A percentile compares a stretch with the other conserved stretches of the same genome.
phyloP scores from a whole-genome alignment of 2,888 invertebrate genomes.

The Diarsia brunnea region DNA sequence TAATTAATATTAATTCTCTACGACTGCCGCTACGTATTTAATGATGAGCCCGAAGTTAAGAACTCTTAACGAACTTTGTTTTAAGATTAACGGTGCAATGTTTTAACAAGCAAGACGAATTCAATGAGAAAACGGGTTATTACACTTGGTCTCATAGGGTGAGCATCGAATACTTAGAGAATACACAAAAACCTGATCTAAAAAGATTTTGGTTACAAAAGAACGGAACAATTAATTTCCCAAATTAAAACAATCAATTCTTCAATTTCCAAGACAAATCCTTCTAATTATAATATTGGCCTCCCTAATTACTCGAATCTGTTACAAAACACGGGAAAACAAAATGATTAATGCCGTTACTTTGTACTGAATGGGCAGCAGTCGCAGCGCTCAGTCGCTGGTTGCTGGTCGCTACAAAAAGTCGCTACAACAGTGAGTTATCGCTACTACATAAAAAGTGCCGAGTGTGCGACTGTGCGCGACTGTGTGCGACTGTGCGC shows the following conservation, averaged over 20 bases:
- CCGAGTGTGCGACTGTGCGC: conserved; percentile 6
- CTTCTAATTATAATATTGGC: conserved; percentile 8
- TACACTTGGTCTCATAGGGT: neutral
- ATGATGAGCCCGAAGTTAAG: conserved; percentile 38
- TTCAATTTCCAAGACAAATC: conserved; percentile 7
- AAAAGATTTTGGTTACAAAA: neutral
- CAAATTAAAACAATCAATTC: conserved; percentile 5
- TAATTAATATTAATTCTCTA: conserved; percentile 64
- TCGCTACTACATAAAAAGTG: conserved; percentile 41
- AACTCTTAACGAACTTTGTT: conserved; percentile 1
- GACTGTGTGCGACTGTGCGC: conserved; percentile 38
- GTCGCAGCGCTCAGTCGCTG: conserved; percentile 24
- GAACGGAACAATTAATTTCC: neutral
- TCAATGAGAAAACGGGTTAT: no score
- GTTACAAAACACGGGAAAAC: conserved; percentile 16
- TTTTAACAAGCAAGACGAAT: neutral
- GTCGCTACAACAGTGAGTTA: conserved; percentile 48
- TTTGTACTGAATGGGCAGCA: conserved; percentile 12
- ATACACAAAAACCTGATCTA: neutral
- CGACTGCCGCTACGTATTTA: conserved; percentile 53
- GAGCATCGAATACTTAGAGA: neutral
- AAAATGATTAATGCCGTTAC: conserved; percentile 46
- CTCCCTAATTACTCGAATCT: conserved; percentile 14
- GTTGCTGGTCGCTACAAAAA: conserved; percentile 35
- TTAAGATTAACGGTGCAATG: conserved; percentile 12